Conservation (phyloP, 2,888 invertebrate species). For the Antheraea yamamai region DNA sequence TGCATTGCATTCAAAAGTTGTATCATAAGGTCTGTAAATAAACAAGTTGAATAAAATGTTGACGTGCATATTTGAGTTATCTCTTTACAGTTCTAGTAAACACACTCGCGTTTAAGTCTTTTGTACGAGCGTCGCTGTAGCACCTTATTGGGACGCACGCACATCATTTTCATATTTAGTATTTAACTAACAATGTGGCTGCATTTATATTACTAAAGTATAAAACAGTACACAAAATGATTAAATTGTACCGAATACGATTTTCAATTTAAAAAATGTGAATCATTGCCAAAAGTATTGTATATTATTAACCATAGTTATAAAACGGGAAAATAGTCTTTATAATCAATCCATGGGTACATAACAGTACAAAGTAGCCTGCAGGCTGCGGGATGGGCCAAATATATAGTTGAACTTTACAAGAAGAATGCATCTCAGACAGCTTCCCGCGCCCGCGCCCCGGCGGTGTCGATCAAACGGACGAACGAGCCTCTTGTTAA, state of each 20-base stretch:
- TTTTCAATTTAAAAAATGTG: background rate
- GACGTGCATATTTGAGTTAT: conserved; percentile 25
- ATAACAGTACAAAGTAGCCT: conserved; percentile 64
- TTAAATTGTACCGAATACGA: background rate
- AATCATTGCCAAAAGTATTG: background rate
- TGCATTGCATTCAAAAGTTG: background rate
- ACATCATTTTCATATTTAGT: conserved; percentile 9
- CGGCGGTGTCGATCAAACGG: conserved; percentile 82
- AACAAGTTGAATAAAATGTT: conserved; percentile 23
- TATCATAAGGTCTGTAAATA: background rate
- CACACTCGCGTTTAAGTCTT: conserved; percentile 67
- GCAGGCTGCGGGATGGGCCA: conserved; percentile 60
- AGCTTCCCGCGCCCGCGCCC: conserved; percentile 75
- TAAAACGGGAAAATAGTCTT: conserved; percentile 30
- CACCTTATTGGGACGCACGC: conserved; percentile 17
- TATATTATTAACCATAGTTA: conserved; percentile 4
- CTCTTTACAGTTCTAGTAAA: conserved; percentile 27
- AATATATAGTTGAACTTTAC: conserved; percentile 81
- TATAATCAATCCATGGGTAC: conserved; percentile 38
- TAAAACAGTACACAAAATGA: background rate
- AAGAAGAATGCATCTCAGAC: conserved; percentile 80
- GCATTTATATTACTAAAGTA: background rate
- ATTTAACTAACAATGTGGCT: background rate
- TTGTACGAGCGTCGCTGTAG: conserved; percentile 47
- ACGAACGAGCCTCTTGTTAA: conserved; percentile 81